Evolutionary conservation across 2,888 invertebrate genomes (phyloP).

Genomic region (Cephalotes varians): DNA sequence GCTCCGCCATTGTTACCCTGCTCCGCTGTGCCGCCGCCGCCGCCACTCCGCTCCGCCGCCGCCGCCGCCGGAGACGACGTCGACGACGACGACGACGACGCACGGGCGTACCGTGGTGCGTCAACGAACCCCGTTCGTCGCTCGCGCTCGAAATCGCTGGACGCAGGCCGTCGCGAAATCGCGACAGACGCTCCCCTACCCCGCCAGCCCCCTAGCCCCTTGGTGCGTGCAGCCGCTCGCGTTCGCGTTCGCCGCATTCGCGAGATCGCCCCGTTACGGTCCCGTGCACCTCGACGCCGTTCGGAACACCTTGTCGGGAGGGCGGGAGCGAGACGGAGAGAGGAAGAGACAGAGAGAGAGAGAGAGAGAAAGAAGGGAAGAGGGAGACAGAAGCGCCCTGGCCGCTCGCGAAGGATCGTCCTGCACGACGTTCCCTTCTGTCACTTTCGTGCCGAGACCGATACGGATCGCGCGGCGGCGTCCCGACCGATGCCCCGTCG

Average conservation of each 20-base stretch:
- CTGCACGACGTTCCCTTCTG: slow-evolving; percentile 53
- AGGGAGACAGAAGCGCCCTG: slow-evolving; percentile 23
- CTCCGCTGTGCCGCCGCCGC: slow-evolving; percentile 11
- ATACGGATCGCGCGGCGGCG: slow-evolving; percentile 38
- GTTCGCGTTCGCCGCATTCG: slow-evolving; percentile 4
- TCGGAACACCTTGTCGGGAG: slow-evolving; percentile 27
- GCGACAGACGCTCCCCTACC: not conserved
- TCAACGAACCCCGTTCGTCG: slow-evolving; percentile 12
- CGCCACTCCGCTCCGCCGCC: slow-evolving; percentile 1
- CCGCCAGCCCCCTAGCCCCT: too few species aligned
- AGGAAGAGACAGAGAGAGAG: not conserved
- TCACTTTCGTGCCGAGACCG: slow-evolving; percentile 39
- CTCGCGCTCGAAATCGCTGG: not conserved
- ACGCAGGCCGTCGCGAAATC: slow-evolving; percentile 1
- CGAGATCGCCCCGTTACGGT: slow-evolving; percentile 43
- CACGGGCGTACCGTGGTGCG: slow-evolving; percentile 23
- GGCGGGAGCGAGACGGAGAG: slow-evolving; percentile 17
- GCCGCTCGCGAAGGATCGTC: slow-evolving; percentile 45
- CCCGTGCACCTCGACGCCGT: slow-evolving; percentile 26
- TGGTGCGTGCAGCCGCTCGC: not conserved
- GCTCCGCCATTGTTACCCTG: slow-evolving; percentile 42
- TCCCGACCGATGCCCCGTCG: slow-evolving; percentile 48
- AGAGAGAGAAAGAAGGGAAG: not conserved
- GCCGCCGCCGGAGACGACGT: slow-evolving; percentile 7
- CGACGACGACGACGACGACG: not conserved